Base-by-base conservation (phyloP, 2,888 invertebrate species). In the Pandemis heparana region DNA sequence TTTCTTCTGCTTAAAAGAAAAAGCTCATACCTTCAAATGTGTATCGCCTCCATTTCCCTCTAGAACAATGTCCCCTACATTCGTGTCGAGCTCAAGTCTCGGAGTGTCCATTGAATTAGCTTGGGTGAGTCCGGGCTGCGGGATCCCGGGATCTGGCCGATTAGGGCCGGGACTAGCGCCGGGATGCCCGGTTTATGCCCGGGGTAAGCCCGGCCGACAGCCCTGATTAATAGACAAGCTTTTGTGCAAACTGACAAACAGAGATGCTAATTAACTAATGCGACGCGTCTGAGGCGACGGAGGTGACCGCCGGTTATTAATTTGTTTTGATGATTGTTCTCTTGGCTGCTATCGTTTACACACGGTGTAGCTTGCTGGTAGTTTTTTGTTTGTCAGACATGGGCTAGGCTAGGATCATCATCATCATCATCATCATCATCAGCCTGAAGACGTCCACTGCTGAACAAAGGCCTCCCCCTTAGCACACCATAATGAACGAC, bases 181-280 rank as follows among this genome's bases (percentile, higher is more conserved):
- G 51, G 51, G 51, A 12, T 23, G 56, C 12, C 53, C 23, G 23
- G 23, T 1, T n/a, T n/a, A 1, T n/a, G n/a, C 48, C 46, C 48
- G 8, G 51, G 18, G 51, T 53, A 18, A 53, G 51, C 48, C 46
- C 46, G 46, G 51, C 53, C 7, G 56, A 56, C 56, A 23, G 23
- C 23, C 56, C 56, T 56, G 56, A 56, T 56, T 56, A 56, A 56
- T 56, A 5, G 56, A 23, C 56, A 23, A 56, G 56, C 56, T 23
- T 56, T 56, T 56, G 56, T 56, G 23, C 51, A 16, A 16, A 53
- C 51, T 16, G 56, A 56, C 56, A 56, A 56, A 23, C 56, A 56
- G 56, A 56, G 56, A 56, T 56, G 56, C 23, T 56, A 56, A 56
- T 56, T 56, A 56, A 56, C 12, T 56, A 56, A 56, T 18, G 56